Conservation (phyloP, 2,888 invertebrate species). For the Drosophila merina region DNA sequence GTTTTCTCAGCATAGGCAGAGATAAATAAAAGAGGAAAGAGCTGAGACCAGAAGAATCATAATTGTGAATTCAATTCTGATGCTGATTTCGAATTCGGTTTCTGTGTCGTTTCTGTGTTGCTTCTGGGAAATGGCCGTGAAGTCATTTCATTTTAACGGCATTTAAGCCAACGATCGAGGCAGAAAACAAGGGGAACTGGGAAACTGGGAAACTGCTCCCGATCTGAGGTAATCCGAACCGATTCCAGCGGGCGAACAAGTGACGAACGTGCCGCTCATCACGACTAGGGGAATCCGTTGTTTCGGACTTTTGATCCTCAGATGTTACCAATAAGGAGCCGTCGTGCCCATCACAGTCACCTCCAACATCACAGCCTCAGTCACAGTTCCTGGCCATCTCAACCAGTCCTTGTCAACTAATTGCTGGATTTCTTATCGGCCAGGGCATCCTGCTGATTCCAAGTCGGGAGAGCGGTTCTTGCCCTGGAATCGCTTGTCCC, state of each 20-base stretch:
- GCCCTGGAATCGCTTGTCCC: constrained; percentile 28
- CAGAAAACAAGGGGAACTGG: not conserved
- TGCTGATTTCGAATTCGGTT: constrained; percentile 48
- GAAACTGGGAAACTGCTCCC: constrained; percentile 30
- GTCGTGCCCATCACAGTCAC: constrained; percentile 65
- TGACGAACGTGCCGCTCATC: constrained; percentile 64
- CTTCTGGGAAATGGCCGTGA: constrained; percentile 33
- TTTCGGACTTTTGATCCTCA: not conserved
- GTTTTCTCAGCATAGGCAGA: constrained; percentile 51
- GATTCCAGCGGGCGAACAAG: constrained; percentile 35
- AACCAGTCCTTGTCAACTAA: constrained; percentile 58
- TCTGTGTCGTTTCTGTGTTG: constrained; percentile 26
- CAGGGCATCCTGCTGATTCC: constrained; percentile 50
- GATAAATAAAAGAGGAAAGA: not conserved
- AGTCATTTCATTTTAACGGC: constrained; percentile 59
- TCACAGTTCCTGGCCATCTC: constrained; percentile 36
- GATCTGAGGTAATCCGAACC: constrained; percentile 10
- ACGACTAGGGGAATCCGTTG: constrained; percentile 49
- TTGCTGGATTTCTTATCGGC: constrained; percentile 57
- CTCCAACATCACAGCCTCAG: constrained; percentile 35
- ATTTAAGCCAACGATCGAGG: constrained; percentile 22
- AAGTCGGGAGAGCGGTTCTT: constrained; percentile 33
- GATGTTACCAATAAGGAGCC: constrained; percentile 61
- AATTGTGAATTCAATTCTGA: constrained; percentile 63
- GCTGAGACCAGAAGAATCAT: constrained; percentile 33